Evolutionary conservation across 2,797 vertebrate species (phyloP).

Genomic region (Spinus pinus): DNA sequence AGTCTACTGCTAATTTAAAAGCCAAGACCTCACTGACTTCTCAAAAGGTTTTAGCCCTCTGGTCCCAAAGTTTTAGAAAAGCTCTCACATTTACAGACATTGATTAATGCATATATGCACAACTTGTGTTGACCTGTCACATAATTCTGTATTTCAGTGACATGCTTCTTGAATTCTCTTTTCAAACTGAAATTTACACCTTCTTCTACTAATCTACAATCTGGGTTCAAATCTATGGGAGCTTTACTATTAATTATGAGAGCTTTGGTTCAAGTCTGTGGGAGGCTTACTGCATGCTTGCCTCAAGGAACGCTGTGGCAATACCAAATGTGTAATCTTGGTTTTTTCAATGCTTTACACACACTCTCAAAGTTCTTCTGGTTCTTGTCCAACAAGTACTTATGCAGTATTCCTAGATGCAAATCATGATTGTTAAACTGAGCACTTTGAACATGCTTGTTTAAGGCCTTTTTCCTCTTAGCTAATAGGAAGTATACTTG

Average conservation of each 20-base stretch:
- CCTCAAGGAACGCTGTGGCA: not conserved
- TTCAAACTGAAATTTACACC: not conserved
- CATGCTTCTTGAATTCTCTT: not conserved
- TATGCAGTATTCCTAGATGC: not conserved
- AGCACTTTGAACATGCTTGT: not conserved
- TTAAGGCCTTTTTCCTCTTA: constrained; percentile 10
- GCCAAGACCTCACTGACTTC: not conserved
- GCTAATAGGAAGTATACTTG: not conserved
- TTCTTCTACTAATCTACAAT: not conserved
- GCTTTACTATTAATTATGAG: not conserved
- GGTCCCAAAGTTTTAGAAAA: not conserved
- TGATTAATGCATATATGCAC: not conserved
- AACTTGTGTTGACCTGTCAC: not conserved
- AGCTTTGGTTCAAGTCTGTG: not conserved
- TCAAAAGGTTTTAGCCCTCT: not conserved
- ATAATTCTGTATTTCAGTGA: not conserved
- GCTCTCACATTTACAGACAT: not conserved
- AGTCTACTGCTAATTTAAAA: not conserved
- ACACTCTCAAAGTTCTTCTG: not conserved
- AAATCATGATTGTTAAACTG: constrained; percentile 11
- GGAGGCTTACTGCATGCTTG: not conserved
- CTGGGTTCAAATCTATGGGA: not conserved
- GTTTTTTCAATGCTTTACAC: not conserved
- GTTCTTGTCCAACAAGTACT: not conserved
- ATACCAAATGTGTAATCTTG: not conserved